Evolutionary conservation across 2,888 invertebrate species (phyloP), one percentile per base, ranked within the genome.

Genomic region (Nipponacmea schrenckii): DNA sequence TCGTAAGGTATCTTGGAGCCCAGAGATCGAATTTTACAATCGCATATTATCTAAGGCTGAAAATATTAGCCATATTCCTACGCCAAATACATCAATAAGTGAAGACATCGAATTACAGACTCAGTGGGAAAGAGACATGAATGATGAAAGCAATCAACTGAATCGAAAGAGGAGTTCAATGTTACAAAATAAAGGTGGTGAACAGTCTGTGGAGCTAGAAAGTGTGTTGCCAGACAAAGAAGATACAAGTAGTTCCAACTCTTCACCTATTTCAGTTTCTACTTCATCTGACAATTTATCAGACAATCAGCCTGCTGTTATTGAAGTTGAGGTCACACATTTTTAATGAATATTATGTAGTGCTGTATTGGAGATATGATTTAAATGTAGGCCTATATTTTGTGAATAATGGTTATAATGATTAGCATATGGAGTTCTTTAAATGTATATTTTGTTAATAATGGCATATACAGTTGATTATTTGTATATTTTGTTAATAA

Each of bases 321-420:
- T 75, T n/a, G 75, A 75, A 50, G 75, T 75, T 65, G 75, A 75
- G 64, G 67, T 75, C 24, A 72, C 75, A 2, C 62, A 67, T 45
- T 72, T 75, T 39, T 75, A 45, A 69, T 10, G 20, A 31, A 3
- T 3, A 31, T 3, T 31, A 31, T 31, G 31, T 31, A 31, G 31
- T 3, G 31, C 31, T 31, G 31, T 31, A 31, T 31, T 31, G 2
- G 31, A 31, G 31, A 31, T 31, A 31, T 31, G 31, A 3, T 31
- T 31, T 31, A 31, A 31, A 31, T 31, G 31, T 31, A 31, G n/a
- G n/a, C n/a, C n/a, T n/a, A n/a, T n/a, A n/a, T n/a, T n/a, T n/a
- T n/a, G n/a, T n/a, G n/a, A 31, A 31, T 31, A 31, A 3, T 31
- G 5, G 31, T 31, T 31, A 3, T 31, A 31, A 31, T 31, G 31